A percentile compares a stretch with the other conserved stretches of the same genome.
phyloP scores from a whole-genome alignment of 2,113 vertebrate species.

The Boleophthalmus pectinirostris region DNA sequence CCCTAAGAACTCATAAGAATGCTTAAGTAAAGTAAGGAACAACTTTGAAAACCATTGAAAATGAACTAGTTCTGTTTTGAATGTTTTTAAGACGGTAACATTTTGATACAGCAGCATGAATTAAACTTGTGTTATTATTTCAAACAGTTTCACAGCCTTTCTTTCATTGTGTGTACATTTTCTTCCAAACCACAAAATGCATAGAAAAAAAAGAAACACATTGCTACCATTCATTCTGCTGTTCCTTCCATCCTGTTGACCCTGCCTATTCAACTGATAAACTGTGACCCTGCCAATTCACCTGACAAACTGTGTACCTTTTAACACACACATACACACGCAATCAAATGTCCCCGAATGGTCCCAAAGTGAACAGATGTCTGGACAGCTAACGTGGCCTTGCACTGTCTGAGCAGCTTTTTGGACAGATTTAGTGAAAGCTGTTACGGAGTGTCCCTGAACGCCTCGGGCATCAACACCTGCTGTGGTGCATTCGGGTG shows the following conservation, averaged over 20 bases:
- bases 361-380: not conserved
- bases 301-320: not conserved
- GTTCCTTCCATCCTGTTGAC: not conserved
- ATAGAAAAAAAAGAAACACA: not conserved
- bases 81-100: too few species aligned
- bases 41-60: too few species aligned
- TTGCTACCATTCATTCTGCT: not conserved
- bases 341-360: not conserved
- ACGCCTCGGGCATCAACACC: conserved; percentile 2
- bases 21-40: too few species aligned
- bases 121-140: not conserved
- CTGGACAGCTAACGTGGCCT: not conserved
- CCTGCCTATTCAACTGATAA: not conserved
- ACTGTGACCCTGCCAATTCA: not conserved
- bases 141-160: too few species aligned
- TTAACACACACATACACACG: not conserved
- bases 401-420: conserved; percentile 2
- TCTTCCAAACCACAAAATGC: not conserved
- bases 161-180: not conserved
- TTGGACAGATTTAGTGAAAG: conserved; percentile 6
- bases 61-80: too few species aligned
- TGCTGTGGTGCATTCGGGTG: not conserved
- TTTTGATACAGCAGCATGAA: too few species aligned
- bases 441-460: conserved; percentile 3
- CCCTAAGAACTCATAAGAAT: too few species aligned